These are phyloP conservation scores for Argentina silus DNA, from an alignment of 2,797 vertebrate genomes.

Conservation along the genomic window DNA sequence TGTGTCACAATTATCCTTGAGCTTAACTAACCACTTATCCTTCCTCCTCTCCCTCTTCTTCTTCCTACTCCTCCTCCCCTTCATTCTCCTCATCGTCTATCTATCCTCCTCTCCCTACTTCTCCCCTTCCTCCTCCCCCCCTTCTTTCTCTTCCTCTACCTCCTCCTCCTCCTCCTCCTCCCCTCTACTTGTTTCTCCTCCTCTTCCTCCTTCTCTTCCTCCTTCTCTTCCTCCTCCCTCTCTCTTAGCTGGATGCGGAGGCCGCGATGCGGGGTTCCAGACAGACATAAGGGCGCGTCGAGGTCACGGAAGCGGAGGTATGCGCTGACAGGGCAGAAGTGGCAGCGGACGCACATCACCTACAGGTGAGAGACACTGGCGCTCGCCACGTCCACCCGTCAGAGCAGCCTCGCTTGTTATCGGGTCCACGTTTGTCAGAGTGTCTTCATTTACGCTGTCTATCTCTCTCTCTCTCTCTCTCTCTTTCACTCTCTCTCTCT, in stretches of 20 bases:
- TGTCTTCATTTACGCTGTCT: conserved; percentile 50
- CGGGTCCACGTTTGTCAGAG: conserved; percentile 28
- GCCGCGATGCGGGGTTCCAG: conserved; percentile 94
- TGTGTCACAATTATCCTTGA: neutral
- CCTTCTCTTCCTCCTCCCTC: neutral
- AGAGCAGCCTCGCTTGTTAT: conserved; percentile 28
- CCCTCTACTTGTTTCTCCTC: neutral
- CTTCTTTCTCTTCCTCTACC: neutral
- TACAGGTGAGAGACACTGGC: conserved; percentile 86
- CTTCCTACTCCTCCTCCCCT: conserved; percentile 1
- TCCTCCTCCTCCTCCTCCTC: neutral
- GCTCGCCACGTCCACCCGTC: conserved; percentile 56
- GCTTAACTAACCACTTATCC: neutral
- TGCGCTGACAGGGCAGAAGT: conserved; percentile 95
- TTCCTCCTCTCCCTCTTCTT: neutral
- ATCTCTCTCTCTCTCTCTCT: no score
- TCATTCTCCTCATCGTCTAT: neutral
- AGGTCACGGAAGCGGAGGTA: conserved; percentile 91
- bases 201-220: neutral
- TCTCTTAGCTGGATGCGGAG: conserved; percentile 95
- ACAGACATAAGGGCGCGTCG: conserved; percentile 83
- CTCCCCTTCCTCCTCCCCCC: neutral
- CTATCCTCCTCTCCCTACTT: neutral
- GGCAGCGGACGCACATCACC: conserved; percentile 98
- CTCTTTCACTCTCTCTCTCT: conserved; percentile 38